phyloP scores from a whole-genome alignment of 2,888 invertebrate species.

The Copidosoma aretas region DNA sequence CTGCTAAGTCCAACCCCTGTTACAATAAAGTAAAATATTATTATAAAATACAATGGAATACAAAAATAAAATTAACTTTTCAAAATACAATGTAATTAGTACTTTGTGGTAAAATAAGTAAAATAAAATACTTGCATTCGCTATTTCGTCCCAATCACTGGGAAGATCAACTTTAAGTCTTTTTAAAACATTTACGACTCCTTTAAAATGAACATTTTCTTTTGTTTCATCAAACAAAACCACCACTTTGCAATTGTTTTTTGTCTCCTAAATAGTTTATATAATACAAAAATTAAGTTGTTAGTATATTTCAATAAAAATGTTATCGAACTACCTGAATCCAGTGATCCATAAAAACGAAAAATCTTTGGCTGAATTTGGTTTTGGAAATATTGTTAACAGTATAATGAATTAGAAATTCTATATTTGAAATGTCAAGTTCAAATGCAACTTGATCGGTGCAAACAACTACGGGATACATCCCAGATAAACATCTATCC shows the following conservation, averaged over 20 bases:
- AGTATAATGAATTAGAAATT: constrained; percentile 75
- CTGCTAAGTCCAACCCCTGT: constrained; percentile 46
- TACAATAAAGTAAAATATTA: not conserved
- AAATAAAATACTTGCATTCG: constrained; percentile 52
- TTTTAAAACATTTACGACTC: constrained; percentile 68
- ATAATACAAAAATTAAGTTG: not conserved
- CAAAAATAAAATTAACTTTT: not conserved
- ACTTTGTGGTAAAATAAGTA: no score
- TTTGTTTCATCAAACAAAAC: constrained; percentile 70
- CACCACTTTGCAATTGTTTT: constrained; percentile 58
- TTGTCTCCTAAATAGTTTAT: constrained; percentile 52
- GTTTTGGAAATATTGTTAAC: constrained; percentile 70
- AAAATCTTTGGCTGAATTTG: constrained; percentile 74
- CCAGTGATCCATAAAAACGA: constrained; percentile 71
- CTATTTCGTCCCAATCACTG: constrained; percentile 51
- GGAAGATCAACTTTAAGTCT: constrained; percentile 56
- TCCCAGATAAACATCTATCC: constrained; percentile 62
- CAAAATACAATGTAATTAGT: constrained; percentile 11
- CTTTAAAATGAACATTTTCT: constrained; percentile 67
- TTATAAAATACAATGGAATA: no score
- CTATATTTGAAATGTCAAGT: constrained; percentile 71
- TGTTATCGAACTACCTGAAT: constrained; percentile 44
- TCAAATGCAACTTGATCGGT: constrained; percentile 73
- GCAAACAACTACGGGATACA: constrained; percentile 69
- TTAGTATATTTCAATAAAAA: not conserved